phyloP scores from a whole-genome alignment of 2,113 vertebrate genomes.

The Tretioscincus oriximinensis region DNA sequence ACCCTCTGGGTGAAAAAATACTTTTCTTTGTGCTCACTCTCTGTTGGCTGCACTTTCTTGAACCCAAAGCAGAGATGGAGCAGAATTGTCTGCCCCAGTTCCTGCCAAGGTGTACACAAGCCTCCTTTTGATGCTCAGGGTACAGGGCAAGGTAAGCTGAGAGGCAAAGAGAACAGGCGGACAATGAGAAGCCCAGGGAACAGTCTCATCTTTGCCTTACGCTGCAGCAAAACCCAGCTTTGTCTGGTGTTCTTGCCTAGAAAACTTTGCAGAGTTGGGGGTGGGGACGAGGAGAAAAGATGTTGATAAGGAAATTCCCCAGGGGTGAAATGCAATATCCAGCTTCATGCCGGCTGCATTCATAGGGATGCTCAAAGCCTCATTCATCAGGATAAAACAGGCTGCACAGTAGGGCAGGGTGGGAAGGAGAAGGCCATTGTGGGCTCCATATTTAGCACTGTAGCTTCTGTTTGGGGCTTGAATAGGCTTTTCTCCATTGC shows the following conservation, averaged over 20 bases:
- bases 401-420: neutral
- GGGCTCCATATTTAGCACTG: conserved; percentile 26
- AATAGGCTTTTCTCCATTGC: conserved; percentile 21
- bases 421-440: neutral
- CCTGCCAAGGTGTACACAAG: neutral
- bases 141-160: conserved; percentile 18
- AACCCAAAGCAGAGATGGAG: neutral
- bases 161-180: neutral
- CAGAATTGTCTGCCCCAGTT: neutral
- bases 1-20: too few relatives aligned
- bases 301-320: conserved; percentile 23
- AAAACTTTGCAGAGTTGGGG: neutral
- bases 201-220: neutral
- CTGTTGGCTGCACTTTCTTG: neutral
- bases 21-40: too few relatives aligned
- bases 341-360: conserved; percentile 15
- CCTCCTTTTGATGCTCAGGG: conserved; percentile 8
- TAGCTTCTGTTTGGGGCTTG: conserved; percentile 10
- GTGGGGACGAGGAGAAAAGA: too few relatives aligned
- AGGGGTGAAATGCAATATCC: conserved; percentile 27
- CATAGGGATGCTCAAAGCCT: conserved; percentile 28
- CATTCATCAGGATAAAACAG: conserved; percentile 26
- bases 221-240: conserved; percentile 8
- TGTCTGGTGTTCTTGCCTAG: conserved; percentile 2
- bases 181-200: neutral